phyloP scores from a whole-genome alignment of 2,888 invertebrate genomes.

The Leucoptera coffeella region DNA sequence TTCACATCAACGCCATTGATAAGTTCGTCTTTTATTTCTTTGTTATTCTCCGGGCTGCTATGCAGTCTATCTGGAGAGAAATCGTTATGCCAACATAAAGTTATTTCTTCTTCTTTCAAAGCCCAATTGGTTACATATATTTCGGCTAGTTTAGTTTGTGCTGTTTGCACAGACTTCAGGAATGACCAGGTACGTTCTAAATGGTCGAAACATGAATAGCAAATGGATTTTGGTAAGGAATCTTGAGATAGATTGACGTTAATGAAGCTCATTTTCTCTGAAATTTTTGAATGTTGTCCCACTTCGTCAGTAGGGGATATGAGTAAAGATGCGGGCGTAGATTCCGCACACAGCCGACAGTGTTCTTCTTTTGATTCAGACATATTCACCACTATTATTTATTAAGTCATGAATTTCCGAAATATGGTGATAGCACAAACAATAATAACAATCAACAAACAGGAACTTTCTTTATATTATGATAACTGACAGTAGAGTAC shows the following conservation, averaged over 20 bases:
- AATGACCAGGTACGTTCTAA: constrained; percentile 37
- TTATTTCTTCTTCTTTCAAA: constrained; percentile 21
- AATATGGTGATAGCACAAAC: too few species aligned
- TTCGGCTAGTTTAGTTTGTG: constrained; percentile 22
- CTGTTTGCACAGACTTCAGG: constrained; percentile 23
- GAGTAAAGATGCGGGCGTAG: constrained; percentile 20
- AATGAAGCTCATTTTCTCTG: constrained; percentile 34
- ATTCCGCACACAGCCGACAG: constrained; percentile 39
- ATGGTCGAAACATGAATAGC: constrained; percentile 35
- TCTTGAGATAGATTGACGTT: constrained; percentile 25
- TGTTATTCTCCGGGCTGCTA: constrained; percentile 7
- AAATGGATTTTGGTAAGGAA: constrained; percentile 27
- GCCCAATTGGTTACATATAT: constrained; percentile 30
- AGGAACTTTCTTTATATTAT: too few species aligned
- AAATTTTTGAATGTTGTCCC: constrained; percentile 23
- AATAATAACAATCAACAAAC: too few species aligned
- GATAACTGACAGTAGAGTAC: too few species aligned
- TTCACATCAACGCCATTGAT: background rate
- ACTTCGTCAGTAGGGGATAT: constrained; percentile 29
- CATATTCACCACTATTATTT: too few species aligned
- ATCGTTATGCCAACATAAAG: too few species aligned
- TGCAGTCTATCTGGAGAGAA: too few species aligned
- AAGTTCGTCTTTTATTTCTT: constrained; percentile 1
- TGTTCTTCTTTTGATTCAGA: constrained; percentile 20
- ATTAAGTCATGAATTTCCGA: too few species aligned